Evolutionary conservation across 2,797 vertebrate genomes (phyloP).

Genomic region (Sebastes umbrosus): DNA sequence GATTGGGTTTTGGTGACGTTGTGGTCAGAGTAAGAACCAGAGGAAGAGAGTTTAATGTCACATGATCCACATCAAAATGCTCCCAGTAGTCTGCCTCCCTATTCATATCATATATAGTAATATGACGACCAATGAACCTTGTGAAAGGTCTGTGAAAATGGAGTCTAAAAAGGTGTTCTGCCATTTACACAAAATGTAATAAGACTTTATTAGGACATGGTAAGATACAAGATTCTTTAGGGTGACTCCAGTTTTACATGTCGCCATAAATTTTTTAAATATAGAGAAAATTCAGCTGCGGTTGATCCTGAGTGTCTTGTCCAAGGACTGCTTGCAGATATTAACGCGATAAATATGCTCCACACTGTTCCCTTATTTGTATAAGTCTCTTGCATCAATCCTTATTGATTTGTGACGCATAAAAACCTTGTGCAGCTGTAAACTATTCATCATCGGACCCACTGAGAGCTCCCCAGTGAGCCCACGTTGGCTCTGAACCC

Average conservation of each 20-base stretch:
- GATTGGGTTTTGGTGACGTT: neutral
- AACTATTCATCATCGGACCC: neutral
- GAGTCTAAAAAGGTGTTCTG: conserved; percentile 1
- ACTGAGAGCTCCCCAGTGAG: neutral
- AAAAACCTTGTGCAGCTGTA: neutral
- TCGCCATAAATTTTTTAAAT: neutral
- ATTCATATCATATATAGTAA: neutral
- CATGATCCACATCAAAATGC: neutral
- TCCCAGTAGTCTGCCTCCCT: neutral
- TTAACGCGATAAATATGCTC: neutral
- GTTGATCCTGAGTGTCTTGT: neutral
- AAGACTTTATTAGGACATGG: conserved; percentile 17
- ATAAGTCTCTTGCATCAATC: neutral
- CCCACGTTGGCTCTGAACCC: neutral
- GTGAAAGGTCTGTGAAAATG: conserved; percentile 30
- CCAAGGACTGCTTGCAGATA: neutral
- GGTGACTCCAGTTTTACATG: neutral
- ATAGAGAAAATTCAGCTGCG: neutral
- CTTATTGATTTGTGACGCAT: neutral
- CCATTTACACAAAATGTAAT: conserved; percentile 16
- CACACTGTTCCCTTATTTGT: neutral
- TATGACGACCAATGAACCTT: neutral
- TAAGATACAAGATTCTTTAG: neutral
- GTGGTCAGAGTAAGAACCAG: neutral
- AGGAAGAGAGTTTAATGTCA: neutral